phyloP scores from a whole-genome alignment of 1,140 invertebrate genomes.

The Trissolcus basalis region DNA sequence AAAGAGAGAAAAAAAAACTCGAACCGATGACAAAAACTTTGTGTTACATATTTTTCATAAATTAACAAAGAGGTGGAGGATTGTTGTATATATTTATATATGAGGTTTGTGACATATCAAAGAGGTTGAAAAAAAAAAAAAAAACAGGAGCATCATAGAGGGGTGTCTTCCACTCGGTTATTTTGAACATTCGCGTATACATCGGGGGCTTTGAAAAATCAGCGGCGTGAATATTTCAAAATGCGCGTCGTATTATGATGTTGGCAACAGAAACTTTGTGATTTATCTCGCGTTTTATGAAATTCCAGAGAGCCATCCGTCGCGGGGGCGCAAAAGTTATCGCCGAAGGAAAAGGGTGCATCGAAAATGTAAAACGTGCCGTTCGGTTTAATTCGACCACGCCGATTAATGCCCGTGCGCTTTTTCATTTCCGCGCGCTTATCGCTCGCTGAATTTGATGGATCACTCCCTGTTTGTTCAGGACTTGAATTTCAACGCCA shows the following conservation, averaged over 20 bases:
- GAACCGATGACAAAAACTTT: too few relatives aligned
- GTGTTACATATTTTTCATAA: too few relatives aligned
- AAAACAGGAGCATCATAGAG: neutral
- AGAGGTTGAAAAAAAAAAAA: neutral
- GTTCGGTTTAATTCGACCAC: constrained; percentile 24
- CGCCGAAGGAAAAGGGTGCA: constrained; percentile 36
- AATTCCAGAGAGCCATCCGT: constrained; percentile 36
- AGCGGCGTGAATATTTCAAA: constrained; percentile 29
- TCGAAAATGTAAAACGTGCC: constrained; percentile 33
- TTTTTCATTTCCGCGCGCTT: constrained; percentile 34
- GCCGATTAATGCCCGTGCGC: constrained; percentile 37
- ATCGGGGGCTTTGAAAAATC: constrained; percentile 28
- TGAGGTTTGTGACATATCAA: too few relatives aligned
- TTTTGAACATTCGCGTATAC: constrained; percentile 5
- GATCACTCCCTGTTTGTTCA: constrained; percentile 16
- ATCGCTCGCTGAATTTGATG: constrained; percentile 19
- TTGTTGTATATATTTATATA: too few relatives aligned
- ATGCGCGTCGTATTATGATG: constrained; percentile 32
- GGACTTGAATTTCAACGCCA: constrained; percentile 29
- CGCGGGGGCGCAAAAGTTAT: constrained; percentile 21
- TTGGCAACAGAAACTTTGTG: constrained; percentile 39
- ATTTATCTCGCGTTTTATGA: constrained; percentile 45
- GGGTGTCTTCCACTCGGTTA: constrained; percentile 10
- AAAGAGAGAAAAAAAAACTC: too few relatives aligned
- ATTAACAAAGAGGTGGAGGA: too few relatives aligned